Conservation (phyloP, 2,113 vertebrate species). For the Campylomormyrus tamandua region DNA sequence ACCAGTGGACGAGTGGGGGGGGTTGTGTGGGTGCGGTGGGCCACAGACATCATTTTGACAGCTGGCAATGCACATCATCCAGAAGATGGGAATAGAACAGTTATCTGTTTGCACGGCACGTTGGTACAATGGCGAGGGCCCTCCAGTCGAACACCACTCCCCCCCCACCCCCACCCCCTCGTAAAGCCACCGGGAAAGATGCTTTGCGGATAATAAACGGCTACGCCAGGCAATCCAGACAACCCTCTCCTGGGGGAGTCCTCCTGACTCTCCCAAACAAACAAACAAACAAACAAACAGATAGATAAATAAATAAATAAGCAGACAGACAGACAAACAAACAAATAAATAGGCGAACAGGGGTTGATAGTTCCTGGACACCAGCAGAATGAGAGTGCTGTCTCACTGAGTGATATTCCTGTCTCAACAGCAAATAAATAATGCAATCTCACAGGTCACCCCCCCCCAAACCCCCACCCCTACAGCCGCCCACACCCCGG, state of each 20-base stretch:
- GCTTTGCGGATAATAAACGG: conserved; percentile 17
- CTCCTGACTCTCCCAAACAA: conserved; percentile 29
- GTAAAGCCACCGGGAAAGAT: background rate
- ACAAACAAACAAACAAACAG: conserved; percentile 27
- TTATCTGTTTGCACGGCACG: background rate
- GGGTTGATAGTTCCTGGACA: conserved; percentile 53
- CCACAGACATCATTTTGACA: conserved; percentile 3
- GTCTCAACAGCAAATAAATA: conserved; percentile 67
- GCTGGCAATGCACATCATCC: background rate
- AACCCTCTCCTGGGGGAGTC: conserved; percentile 17
- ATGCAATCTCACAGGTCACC: conserved; percentile 41
- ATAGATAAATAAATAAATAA: background rate
- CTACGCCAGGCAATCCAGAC: background rate
- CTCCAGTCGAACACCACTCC: background rate
- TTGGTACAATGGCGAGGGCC: background rate
- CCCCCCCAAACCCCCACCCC: conserved; percentile 4
- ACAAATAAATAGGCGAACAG: background rate
- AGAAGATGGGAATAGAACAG: background rate
- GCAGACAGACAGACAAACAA: background rate
- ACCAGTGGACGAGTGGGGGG: background rate
- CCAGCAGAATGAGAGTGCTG: conserved; percentile 55
- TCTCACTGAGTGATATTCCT: conserved; percentile 72
- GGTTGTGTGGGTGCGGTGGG: background rate
- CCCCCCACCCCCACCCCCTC: background rate
- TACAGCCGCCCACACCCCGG: conserved; percentile 11